Evolutionary conservation across 1,140 invertebrate genomes (phyloP), one percentile per base, ranked within the genome.

Genomic region (Papilio polytes): DNA sequence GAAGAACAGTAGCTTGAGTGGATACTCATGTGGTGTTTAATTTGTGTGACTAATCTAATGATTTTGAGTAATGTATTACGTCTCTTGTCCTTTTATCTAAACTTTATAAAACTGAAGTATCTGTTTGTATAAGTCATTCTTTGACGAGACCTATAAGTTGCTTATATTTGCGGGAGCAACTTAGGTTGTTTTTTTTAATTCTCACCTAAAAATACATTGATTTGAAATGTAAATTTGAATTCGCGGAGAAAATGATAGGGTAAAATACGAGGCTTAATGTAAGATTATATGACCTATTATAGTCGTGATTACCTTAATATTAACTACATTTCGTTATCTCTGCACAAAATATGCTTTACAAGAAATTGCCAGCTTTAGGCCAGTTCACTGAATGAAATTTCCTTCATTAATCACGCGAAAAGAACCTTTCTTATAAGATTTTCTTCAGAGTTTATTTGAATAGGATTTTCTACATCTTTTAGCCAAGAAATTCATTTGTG

Each of bases 1-100:
- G 20, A 74, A 76, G 53, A 76, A 70, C 63, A 70, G 13, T 15
- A 31, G 63, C 63, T 31, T 31, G 12, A 70, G 63, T 70, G 63
- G 63, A 70, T 31, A 36, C 26, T 31, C 13, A 26, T 26, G 20
- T 10, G 53, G 18, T 56, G n/a, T 56, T 63, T 63, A 63, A 63
- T 63, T 63, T 3, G 31, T 63, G 20, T 26, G 9, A 22, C 20
- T 63, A 63, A 63, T 63, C 12, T 26, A 63, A 63, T 59, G n/a
- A 12, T 26, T 26, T 26, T 26, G 22, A 22, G 20, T 63, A 22
- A 22, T 63, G 10, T 56, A 56, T 56, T 56, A 20, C 53, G 53
- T 20, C 59, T 26, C 12, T 63, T 13, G 10, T 2, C 8, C 8
- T 59, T n/a, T 59, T 41, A 41, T 41, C 36, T 8, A 41, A 0